These are phyloP conservation scores for Papilio machaon DNA, from an alignment of 1,140 invertebrate species.

Conservation along the genomic window DNA sequence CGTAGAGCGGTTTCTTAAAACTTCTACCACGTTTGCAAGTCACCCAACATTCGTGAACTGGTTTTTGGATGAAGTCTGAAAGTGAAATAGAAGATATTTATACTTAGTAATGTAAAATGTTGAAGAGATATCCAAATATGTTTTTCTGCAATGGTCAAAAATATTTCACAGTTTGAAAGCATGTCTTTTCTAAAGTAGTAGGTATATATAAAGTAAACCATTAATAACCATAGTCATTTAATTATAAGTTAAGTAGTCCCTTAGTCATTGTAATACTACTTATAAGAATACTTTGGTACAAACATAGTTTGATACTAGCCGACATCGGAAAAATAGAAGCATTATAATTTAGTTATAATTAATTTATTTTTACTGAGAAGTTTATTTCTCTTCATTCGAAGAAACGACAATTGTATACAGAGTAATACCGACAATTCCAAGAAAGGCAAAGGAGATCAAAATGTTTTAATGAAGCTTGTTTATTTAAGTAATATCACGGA, in stretches of 20 bases:
- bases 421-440: not conserved
- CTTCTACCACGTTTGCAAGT: constrained; percentile 75
- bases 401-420: not conserved
- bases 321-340: no score
- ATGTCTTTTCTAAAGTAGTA: not conserved
- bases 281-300: no score
- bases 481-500: constrained; percentile 1
- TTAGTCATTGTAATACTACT: no score
- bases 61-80: constrained; percentile 73
- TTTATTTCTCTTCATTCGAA: not conserved
- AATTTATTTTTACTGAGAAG: not conserved
- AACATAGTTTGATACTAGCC: no score
- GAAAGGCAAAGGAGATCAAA: constrained; percentile 11
- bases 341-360: no score
- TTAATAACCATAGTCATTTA: not conserved
- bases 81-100: not conserved
- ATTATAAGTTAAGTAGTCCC: not conserved
- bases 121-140: not conserved
- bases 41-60: constrained; percentile 75
- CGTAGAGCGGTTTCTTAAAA: constrained; percentile 69
- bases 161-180: not conserved
- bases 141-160: not conserved
- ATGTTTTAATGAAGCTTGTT: constrained; percentile 5
- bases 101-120: not conserved
- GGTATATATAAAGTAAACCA: no score